Evolutionary conservation across 2,797 vertebrate species (phyloP), one percentile per base, ranked within the genome.

Genomic region (Heteromormyrus szaboi): DNA sequence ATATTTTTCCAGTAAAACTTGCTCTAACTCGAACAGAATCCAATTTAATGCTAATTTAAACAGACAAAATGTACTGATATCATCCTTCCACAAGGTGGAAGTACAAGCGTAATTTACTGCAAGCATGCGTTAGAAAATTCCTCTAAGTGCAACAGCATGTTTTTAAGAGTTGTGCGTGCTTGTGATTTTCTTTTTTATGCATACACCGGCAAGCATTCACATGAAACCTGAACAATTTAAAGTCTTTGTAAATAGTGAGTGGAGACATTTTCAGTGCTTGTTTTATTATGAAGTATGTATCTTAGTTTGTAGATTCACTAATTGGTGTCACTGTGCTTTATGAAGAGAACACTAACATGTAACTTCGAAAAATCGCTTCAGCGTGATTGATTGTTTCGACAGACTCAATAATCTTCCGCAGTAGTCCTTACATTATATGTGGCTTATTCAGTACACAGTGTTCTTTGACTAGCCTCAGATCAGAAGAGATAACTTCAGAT

Each of bases 31-130:
- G 72, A 81, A 9, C 8, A 46, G 19, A 81, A 76, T 41, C 33
- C 2, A 46, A 81, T 46, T 44, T 17, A 46, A 79, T 17, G 8
- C 72, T 88, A 56, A 91, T 87, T 88, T 41, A 22, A 56, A 29
- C 19, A 41, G 44, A 22, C 41, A 25, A 87, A 90, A 79, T 4
- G 89, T 51, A 89, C 87, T 89, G 33, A 4, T 85, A 59, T 56
- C 59, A 37, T 22, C 19, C 56, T 81, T 89, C 94, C 96, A 96
- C 94, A 86, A 94, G 96, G 92, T 95, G 95, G 95, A 95, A 94
- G 94, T 94, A 95, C 90, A 88, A 87, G 92, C 91, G 91, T 25
- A 7, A n/a, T 41, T 89, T 88, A 56, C 89, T 88, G 83, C 88
- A 83, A 51, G 88, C 68, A 87, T 90, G 91, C 89, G 91, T 81